These are phyloP conservation scores for Hyles lineata DNA, from an alignment of 2,888 invertebrate genomes.

Conservation along the genomic window DNA sequence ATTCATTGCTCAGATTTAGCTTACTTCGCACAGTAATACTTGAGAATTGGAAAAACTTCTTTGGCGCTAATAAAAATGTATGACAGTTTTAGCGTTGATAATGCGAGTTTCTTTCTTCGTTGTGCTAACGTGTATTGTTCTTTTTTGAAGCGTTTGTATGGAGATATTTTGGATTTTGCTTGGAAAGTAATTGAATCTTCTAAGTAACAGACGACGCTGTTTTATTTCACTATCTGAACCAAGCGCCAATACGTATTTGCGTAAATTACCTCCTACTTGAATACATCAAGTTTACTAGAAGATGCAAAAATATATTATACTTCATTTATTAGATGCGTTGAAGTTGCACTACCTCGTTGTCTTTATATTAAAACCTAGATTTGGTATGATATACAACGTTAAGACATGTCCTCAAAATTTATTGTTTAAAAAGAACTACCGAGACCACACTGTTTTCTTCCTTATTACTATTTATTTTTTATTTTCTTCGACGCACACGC, in stretches of 20 bases:
- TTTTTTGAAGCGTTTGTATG: conserved; percentile 33
- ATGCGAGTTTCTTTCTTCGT: conserved; percentile 44
- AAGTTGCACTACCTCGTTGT: background rate
- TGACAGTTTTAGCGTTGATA: conserved; percentile 53
- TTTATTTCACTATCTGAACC: background rate
- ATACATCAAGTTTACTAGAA: no score
- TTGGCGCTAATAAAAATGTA: conserved; percentile 57
- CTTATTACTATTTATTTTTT: no score
- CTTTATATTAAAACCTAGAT: no score
- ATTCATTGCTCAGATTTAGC: conserved; percentile 70
- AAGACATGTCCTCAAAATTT: no score
- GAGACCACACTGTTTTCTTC: no score
- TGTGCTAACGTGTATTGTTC: conserved; percentile 37
- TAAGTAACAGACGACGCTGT: background rate
- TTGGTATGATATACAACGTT: no score
- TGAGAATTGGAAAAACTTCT: conserved; percentile 64
- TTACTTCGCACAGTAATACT: conserved; percentile 59
- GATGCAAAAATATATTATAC: no score
- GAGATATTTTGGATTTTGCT: conserved; percentile 7
- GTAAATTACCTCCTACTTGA: background rate
- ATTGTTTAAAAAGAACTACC: no score
- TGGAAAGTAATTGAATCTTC: background rate
- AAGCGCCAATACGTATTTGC: conserved; percentile 6
- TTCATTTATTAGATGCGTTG: background rate
- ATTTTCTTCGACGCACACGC: no score